Percentiles rank a stretch among this genome's conserved stretches.
Conservation (phyloP, 2,113 vertebrate species). For the Ailurus styani region DNA sequence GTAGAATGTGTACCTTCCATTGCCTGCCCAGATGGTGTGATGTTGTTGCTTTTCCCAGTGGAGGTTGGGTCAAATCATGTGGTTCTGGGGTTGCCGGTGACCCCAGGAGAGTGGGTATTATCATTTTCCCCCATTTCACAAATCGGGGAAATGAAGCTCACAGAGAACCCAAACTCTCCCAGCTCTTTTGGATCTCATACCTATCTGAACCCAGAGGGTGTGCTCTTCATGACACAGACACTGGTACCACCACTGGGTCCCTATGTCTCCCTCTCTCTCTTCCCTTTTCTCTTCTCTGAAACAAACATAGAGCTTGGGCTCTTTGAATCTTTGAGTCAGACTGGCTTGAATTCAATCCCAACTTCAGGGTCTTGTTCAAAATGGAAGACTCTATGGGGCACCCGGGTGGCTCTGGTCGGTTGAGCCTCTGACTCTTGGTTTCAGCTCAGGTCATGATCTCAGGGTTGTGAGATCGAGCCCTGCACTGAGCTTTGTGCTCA, state of each 20-base stretch:
- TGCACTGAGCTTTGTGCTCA: too few species aligned
- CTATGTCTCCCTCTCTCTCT: not conserved
- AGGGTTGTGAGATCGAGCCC: too few species aligned
- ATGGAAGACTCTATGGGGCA: not conserved
- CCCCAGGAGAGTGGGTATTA: not conserved
- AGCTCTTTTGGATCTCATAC: not conserved
- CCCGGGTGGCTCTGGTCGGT: not conserved
- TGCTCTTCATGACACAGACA: rapidly evolving
- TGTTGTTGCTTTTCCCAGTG: not conserved
- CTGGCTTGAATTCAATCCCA: not conserved
- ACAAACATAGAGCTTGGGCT: not conserved
- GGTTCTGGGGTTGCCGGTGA: not conserved
- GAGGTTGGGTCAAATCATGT: not conserved
- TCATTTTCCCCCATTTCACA: not conserved
- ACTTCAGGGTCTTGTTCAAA: not conserved
- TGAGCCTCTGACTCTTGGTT: not conserved
- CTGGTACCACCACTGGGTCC: not conserved
- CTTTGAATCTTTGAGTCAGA: not conserved
- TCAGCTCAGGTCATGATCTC: too few species aligned
- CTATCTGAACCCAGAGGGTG: not conserved
- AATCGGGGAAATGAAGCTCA: not conserved
- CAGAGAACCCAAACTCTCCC: not conserved
- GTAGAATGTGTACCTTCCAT: not conserved
- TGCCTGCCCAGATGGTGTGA: rapidly evolving
- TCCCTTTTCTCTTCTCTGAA: not conserved